Evolutionary conservation across 1,140 invertebrate genomes (phyloP).

Genomic region (Zaprionus lachaisei): DNA sequence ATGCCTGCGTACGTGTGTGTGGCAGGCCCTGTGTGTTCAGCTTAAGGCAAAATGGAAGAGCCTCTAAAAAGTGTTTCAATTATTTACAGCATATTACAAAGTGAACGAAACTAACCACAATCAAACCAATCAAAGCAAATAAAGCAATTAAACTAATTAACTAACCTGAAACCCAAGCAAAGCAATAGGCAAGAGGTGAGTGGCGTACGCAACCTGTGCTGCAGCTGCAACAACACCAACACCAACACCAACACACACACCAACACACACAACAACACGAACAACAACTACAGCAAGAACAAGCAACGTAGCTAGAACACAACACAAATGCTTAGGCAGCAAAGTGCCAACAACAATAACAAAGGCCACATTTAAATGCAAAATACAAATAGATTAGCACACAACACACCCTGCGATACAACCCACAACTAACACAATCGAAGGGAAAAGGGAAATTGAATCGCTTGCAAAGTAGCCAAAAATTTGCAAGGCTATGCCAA

Average conservation of each 20-base stretch:
- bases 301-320: slow-evolving; percentile 26
- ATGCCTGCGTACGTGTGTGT: neutral
- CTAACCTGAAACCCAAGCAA: neutral
- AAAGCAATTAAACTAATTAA: neutral
- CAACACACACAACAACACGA: slow-evolving; percentile 33
- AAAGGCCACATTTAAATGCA: slow-evolving; percentile 58
- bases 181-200: slow-evolving; percentile 43
- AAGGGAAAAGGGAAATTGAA: slow-evolving; percentile 15
- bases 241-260: slow-evolving; percentile 8
- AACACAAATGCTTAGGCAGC: slow-evolving; percentile 56
- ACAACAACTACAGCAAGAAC: slow-evolving; percentile 32
- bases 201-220: slow-evolving; percentile 20
- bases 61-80: neutral
- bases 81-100: neutral
- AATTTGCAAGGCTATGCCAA: slow-evolving; percentile 38
- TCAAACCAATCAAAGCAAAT: slow-evolving; percentile 3
- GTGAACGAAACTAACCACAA: neutral
- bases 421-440: neutral
- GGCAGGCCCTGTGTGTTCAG: neutral
- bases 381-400: slow-evolving; percentile 73
- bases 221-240: slow-evolving; percentile 26
- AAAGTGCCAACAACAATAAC: slow-evolving; percentile 32
- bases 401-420: neutral
- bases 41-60: too few relatives aligned
- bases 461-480: slow-evolving; percentile 41